Base-by-base conservation (phyloP, 2,888 invertebrate species). In the Pachydiplax longipennis region DNA sequence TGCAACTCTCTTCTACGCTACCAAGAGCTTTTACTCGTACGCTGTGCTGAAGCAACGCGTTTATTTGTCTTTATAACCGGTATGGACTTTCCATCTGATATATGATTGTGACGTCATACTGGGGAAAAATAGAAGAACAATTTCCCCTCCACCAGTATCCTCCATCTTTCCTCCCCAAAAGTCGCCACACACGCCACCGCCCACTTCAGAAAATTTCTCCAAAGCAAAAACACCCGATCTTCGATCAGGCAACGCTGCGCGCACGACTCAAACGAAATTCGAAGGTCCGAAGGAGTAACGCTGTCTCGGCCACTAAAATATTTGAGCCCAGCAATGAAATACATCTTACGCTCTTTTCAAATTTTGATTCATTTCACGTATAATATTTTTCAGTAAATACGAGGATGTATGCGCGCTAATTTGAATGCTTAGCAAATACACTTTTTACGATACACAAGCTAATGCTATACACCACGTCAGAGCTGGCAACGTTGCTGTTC, bases 171-270 rank as follows among this genome's bases (percentile, higher is more conserved):
- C 87, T 87, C 87, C 87, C 87, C 58, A 61, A 61, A 65, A 61
- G 61, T 65, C 37, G 87, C 65, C 87, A 87, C 58, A 87, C 58
- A 87, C 87, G 87, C 87, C 87, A 87, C 87, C 87, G 87, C 87
- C 87, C 87, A 87, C 87, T 87, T 87, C 61, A 65, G 87, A 87
- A n/a, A 65, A 87, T 87, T 87, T 87, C 87, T 87, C 87, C 37
- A 8, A 87, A 61, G 87, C 87, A 87, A 87, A 87, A 87, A 87
- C 87, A 87, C 73, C 31, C 12, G 31, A n/a, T 87, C 35, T 8
- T 37, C 31, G 22, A 87, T 87, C n/a, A 58, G 87, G 87, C 87
- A 87, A 87, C 87, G 40, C 12, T 87, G 87, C 61, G 37, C 65
- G 61, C 87, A 61, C 61, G 35, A 37, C n/a, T 61, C 40, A 73